Evolutionary conservation across 92 coral and sea anemone genomes (phyloP).

Genomic region (Epizoanthus fatuus): DNA sequence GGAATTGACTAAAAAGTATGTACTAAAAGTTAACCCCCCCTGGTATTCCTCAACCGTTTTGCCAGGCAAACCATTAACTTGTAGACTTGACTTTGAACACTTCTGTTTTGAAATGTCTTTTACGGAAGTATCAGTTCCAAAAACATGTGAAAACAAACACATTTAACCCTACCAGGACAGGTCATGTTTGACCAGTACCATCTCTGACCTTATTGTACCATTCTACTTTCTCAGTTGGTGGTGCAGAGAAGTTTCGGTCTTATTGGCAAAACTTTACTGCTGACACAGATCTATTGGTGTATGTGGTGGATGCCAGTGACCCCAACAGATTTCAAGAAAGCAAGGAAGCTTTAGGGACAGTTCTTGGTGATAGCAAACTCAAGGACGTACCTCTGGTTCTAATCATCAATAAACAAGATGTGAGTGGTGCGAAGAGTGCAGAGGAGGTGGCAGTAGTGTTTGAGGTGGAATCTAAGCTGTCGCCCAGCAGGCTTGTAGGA

Average conservation of each 20-base stretch:
- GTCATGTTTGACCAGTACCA: no score
- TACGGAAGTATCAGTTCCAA: no score
- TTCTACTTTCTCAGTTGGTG: slow-evolving; percentile 84
- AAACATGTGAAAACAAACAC: no score
- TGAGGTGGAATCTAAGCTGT: slow-evolving; percentile 49
- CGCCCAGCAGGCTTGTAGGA: slow-evolving; percentile 50
- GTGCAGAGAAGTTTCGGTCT: slow-evolving; percentile 78
- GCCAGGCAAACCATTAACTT: no score
- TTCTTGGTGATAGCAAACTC: slow-evolving; percentile 74
- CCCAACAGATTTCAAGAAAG: slow-evolving; percentile 78
- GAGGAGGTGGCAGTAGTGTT: slow-evolving; percentile 69
- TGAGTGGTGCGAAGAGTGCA: slow-evolving; percentile 65
- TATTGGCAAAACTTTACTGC: slow-evolving; percentile 95
- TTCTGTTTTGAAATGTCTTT: no score
- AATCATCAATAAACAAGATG: slow-evolving; percentile 84
- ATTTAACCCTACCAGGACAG: no score
- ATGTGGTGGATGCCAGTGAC: slow-evolving; percentile 83
- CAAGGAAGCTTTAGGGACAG: slow-evolving; percentile 66
- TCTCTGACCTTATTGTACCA: no score
- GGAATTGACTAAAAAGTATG: no score
- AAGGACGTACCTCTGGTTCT: slow-evolving; percentile 84
- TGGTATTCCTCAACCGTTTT: no score
- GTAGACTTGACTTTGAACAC: no score
- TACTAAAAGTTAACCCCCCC: no score
- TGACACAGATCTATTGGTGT: slow-evolving; percentile 77